Base-by-base conservation (phyloP, 1,140 invertebrate genomes). In the Pomacea maculata region DNA sequence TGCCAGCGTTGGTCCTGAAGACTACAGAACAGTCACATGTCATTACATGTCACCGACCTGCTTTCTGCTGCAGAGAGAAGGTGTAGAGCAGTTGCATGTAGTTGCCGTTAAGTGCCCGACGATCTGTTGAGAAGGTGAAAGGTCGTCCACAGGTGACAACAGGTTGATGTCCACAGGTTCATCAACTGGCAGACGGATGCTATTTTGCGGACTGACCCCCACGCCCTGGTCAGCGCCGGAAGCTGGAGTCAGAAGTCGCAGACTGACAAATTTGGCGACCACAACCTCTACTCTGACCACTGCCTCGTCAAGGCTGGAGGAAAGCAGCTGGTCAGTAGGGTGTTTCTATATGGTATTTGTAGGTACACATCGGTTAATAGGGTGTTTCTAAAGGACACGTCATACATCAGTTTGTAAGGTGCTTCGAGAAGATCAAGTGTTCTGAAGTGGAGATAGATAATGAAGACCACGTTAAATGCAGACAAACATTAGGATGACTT, bases 171-270 rank as follows among this genome's bases (percentile, higher is more conserved):
- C 61, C 17, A 82, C 45, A 87, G 87, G 71, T 92, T 92, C 82
- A 86, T 92, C 78, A 92, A 91, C 82, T 88, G 86, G 84, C 91
- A 91, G 80, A 87, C 88, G 25, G 87, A 88, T 29, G 91, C 89
- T 8, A 91, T 92, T 72, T 86, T 87, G 21, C 76, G 83, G 21
- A 82, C 86, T 7, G 90, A 92, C 82, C 84, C 88, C 0, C 86
- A 87, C 19, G 89, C 88, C 15, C 86, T 92, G 72, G 90, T 92
- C 7, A 92, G 90, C 0, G 83, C 91, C 2, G 91, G 91, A 15
- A 87, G 89, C 45, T 92, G 91, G 91, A 89, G 85, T 80, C 79
- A 86, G 17, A 88, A 87, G 78, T 83, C 89, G 0, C 89, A 92
- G 80, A 89, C 88, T 14, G 90, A 91, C 81, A 83, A 85, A 4